Base-by-base conservation (phyloP, 2,113 vertebrate species). In the Chloebia gouldiae region DNA sequence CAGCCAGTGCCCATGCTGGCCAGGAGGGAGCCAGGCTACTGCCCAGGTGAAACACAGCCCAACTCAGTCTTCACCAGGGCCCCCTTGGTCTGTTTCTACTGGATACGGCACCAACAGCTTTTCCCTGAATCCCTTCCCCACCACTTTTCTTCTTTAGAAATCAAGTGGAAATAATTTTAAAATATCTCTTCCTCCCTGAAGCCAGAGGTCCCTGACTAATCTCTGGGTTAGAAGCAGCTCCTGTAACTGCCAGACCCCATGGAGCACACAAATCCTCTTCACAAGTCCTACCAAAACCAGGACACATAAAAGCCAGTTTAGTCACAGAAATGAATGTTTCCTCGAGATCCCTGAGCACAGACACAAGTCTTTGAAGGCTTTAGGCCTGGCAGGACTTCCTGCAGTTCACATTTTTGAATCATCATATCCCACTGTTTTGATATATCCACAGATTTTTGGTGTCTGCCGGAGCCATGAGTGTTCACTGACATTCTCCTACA, bases 1-100 rank as follows among this genome's bases (percentile, higher is more conserved):
- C 0, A 0, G 60, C 15, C 33, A 22, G n/a, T 6, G 22, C 42
- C 42, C 15, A 1, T 2, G 2, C 24, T 53, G 30, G n/a, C 24
- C 1, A 53, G 15, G n/a, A 31, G 9, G 42, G 23, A 63, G 17
- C 39, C 3, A 17, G 53, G 61, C 17, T 7, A 24, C 14, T 39
- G 72, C 39, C 50, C 53, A 8, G 70, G 15, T 23, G 13, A 35
- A 23, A 11, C 56, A 9, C 40, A 44, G 39, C 64, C 35, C 59
- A 4, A 2, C 42, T 21, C 6, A 0, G 5, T 11, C 40, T 56
- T 44, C 49, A 17, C 24, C 45, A 18, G 1, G 20, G 51, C 31
- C 13, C 31, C 71, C 40, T 35, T 15, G 35, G 13, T 42, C 72
- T 5, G 3, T 13, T 75, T 23, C 59, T 45, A 4, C 35, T 6